Conservation (phyloP, 2,797 vertebrate species). For the Tolypeutes matacus region DNA sequence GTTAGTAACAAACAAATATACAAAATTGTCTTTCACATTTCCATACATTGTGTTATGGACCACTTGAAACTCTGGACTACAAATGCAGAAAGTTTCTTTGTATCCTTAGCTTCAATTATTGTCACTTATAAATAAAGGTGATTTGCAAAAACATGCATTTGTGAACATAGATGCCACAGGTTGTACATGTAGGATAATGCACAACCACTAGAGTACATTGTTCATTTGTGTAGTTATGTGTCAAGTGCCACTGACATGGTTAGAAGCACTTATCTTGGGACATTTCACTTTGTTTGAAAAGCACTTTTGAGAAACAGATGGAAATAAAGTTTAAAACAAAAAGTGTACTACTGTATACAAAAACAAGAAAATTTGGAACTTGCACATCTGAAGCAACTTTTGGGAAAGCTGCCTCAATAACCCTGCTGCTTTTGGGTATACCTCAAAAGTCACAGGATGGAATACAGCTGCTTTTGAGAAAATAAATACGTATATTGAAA, state of each 20-base stretch:
- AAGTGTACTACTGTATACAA: constrained; percentile 72
- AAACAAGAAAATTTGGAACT: constrained; percentile 80
- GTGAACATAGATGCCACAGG: constrained; percentile 85
- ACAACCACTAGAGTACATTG: constrained; percentile 72
- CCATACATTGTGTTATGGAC: constrained; percentile 89
- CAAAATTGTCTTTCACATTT: constrained; percentile 91
- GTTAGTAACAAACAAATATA: constrained; percentile 91
- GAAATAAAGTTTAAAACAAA: constrained; percentile 83
- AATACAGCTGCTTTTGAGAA: constrained; percentile 81
- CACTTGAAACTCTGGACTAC: constrained; percentile 88
- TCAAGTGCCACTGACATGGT: constrained; percentile 77
- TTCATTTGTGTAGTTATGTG: constrained; percentile 78
- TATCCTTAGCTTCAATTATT: constrained; percentile 85
- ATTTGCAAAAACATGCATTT: constrained; percentile 87
- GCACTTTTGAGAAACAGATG: constrained; percentile 87
- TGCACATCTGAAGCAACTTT: constrained; percentile 77
- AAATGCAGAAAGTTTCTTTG: constrained; percentile 87
- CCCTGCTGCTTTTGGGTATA: constrained; percentile 69
- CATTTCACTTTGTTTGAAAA: constrained; percentile 87
- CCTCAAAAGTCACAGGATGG: constrained; percentile 80
- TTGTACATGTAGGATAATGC: constrained; percentile 72
- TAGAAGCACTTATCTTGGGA: constrained; percentile 80
- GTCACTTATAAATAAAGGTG: constrained; percentile 84
- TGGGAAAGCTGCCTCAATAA: constrained; percentile 76
- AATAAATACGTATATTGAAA: constrained; percentile 71